Evolutionary conservation across 92 coral and sea anemone species (phyloP).

Genomic region (Actinostola sp.): DNA sequence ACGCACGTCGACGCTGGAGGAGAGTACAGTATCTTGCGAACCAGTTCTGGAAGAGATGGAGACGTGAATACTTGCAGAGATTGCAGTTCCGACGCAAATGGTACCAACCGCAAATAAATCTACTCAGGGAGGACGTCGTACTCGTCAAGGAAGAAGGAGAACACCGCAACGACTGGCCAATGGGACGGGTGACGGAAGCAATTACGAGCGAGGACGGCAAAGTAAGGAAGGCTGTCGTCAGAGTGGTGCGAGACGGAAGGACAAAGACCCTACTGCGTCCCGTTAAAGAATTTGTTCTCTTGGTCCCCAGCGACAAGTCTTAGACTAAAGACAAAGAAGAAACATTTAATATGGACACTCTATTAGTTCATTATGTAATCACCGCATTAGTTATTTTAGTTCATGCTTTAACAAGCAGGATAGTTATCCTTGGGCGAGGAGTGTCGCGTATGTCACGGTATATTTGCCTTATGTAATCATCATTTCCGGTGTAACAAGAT

Average conservation of each 20-base stretch:
- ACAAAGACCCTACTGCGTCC: conserved; percentile 35
- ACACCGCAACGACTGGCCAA: conserved; percentile 48
- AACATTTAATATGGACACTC: no score
- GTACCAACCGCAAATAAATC: conserved; percentile 17
- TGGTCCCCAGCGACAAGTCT: background rate
- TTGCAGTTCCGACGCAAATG: conserved; percentile 36
- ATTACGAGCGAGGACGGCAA: conserved; percentile 38
- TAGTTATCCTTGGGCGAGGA: conserved; percentile 8
- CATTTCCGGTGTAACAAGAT: no score
- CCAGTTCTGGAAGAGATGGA: conserved; percentile 45
- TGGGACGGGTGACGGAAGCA: conserved; percentile 48
- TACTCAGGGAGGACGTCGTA: conserved; percentile 30
- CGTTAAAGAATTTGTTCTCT: conserved; percentile 33
- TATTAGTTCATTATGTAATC: no score
- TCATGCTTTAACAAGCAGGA: no score
- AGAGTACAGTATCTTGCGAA: conserved; percentile 35
- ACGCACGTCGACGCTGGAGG: conserved; percentile 51
- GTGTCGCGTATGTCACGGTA: background rate
- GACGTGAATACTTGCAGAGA: conserved; percentile 38
- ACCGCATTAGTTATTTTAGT: background rate
- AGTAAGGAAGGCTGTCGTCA: conserved; percentile 46
- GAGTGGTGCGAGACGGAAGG: conserved; percentile 24
- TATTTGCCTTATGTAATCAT: no score
- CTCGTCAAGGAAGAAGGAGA: conserved; percentile 36
- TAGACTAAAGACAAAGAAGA: no score